These are phyloP conservation scores for Ormyrus thymus DNA, from an alignment of 2,888 invertebrate genomes.

Conservation along the genomic window DNA sequence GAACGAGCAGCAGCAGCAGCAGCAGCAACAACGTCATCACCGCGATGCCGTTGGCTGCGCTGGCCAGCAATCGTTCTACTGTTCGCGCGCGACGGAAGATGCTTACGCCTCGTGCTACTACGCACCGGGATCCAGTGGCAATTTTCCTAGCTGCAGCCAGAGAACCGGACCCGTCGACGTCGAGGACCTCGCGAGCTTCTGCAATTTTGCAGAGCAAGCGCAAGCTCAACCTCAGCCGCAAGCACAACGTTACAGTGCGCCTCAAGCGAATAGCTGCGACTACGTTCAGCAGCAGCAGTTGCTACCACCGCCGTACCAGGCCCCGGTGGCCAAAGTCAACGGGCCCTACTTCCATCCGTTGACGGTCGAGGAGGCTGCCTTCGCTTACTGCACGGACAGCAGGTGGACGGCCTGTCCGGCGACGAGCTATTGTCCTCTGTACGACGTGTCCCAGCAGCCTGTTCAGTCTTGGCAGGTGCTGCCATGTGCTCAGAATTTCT, in stretches of 20 bases:
- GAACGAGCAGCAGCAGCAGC: conserved; percentile 19
- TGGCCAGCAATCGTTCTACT: conserved; percentile 4
- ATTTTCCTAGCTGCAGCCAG: conserved; percentile 9
- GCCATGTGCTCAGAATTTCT: conserved; percentile 52
- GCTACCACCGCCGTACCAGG: too few species aligned
- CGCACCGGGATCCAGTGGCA: background rate
- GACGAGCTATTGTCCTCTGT: conserved; percentile 68
- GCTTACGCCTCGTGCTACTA: background rate
- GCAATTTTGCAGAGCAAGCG: background rate
- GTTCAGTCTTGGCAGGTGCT: conserved; percentile 33
- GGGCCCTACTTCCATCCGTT: conserved; percentile 9
- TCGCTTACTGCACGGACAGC: conserved; percentile 66
- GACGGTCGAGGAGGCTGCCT: conserved; percentile 55
- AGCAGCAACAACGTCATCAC: conserved; percentile 4
- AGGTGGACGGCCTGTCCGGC: conserved; percentile 70
- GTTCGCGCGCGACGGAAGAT: conserved; percentile 11
- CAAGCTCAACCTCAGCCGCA: background rate
- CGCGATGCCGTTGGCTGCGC: conserved; percentile 16
- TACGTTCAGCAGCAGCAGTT: conserved; percentile 4
- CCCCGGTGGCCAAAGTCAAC: too few species aligned
- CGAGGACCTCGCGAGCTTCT: conserved; percentile 50
- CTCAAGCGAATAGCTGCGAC: conserved; percentile 6
- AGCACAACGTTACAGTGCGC: background rate
- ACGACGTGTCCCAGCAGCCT: conserved; percentile 50
- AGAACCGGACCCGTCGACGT: conserved; percentile 40